Evolutionary conservation across 1,140 invertebrate genomes (phyloP).

Genomic region (Drosophila baimaii): DNA sequence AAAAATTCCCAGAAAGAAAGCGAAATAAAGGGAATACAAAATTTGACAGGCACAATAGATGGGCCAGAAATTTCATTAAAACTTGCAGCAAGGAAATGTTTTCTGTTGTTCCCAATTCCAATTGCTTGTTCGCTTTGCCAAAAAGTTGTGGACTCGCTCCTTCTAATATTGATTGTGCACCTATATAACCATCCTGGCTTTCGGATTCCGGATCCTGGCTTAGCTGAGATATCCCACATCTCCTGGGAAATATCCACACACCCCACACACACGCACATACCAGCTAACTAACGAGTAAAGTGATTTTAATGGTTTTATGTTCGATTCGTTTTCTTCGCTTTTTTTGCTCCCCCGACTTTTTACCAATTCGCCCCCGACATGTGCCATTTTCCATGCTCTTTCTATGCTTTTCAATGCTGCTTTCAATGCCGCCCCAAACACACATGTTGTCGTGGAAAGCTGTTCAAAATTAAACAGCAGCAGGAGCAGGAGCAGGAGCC

Average conservation of each 20-base stretch:
- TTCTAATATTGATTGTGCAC: slow-evolving; percentile 32
- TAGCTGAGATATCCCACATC: slow-evolving; percentile 31
- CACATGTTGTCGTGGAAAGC: slow-evolving; percentile 65
- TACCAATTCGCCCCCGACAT: slow-evolving; percentile 53
- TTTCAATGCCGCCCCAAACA: slow-evolving; percentile 11
- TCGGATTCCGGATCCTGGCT: slow-evolving; percentile 5
- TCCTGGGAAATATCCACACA: slow-evolving; percentile 12
- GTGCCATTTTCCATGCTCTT: slow-evolving; percentile 54
- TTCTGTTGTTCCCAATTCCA: slow-evolving; percentile 34
- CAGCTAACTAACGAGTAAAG: slow-evolving; percentile 65
- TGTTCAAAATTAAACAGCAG: slow-evolving; percentile 79
- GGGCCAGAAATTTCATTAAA: slow-evolving; percentile 57
- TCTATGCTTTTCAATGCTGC: slow-evolving; percentile 15
- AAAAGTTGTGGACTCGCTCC: slow-evolving; percentile 26
- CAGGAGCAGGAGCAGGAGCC: slow-evolving; percentile 29
- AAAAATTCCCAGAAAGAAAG: not conserved
- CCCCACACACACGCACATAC: slow-evolving; percentile 1
- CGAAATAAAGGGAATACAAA: not conserved
- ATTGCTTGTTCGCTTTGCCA: slow-evolving; percentile 17
- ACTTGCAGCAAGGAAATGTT: slow-evolving; percentile 53
- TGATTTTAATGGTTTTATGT: slow-evolving; percentile 78
- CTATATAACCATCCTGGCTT: slow-evolving; percentile 15
- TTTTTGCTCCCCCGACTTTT: slow-evolving; percentile 17
- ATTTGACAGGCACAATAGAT: slow-evolving; percentile 18
- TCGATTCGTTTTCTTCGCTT: slow-evolving; percentile 22